These are phyloP conservation scores for Drosophila borborema DNA, from an alignment of 2,888 invertebrate species.

Conservation along the genomic window DNA sequence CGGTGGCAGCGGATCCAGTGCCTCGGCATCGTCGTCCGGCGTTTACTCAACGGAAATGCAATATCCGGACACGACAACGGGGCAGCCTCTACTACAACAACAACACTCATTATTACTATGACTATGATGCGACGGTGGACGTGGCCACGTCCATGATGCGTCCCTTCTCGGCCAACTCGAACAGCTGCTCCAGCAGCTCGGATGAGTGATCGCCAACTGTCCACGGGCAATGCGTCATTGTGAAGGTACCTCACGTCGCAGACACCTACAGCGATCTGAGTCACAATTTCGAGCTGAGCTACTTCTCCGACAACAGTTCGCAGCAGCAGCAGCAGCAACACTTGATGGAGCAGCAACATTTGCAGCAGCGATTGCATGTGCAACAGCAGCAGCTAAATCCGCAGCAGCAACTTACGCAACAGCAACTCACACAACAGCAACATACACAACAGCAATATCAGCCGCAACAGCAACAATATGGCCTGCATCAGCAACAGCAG, in stretches of 20 bases:
- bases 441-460: slow-evolving; percentile 78
- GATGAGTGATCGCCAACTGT: slow-evolving; percentile 85
- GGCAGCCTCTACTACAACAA: slow-evolving; percentile 78
- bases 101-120: slow-evolving; percentile 82
- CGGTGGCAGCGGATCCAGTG: slow-evolving; percentile 70
- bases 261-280: slow-evolving; percentile 84
- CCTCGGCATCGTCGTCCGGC: slow-evolving; percentile 71
- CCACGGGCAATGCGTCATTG: slow-evolving; percentile 84
- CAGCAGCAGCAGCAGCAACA: slow-evolving; percentile 82
- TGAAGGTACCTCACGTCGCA: slow-evolving; percentile 83
- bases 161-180: slow-evolving; percentile 92
- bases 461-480: slow-evolving; percentile 68
- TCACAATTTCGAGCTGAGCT: slow-evolving; percentile 85
- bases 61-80: slow-evolving; percentile 83
- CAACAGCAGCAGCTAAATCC: too few species aligned
- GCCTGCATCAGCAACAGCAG: slow-evolving; percentile 77
- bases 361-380: slow-evolving; percentile 8
- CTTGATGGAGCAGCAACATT: slow-evolving; percentile 54
- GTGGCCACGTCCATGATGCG: slow-evolving; percentile 86
- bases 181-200: slow-evolving; percentile 90
- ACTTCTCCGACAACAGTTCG: slow-evolving; percentile 84
- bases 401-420: slow-evolving; percentile 68
- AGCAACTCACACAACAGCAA: slow-evolving; percentile 45
- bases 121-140: slow-evolving; percentile 82
- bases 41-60: slow-evolving; percentile 75